Base-by-base conservation (phyloP, 1,140 invertebrate genomes). In the Sitobion miscanthi region DNA sequence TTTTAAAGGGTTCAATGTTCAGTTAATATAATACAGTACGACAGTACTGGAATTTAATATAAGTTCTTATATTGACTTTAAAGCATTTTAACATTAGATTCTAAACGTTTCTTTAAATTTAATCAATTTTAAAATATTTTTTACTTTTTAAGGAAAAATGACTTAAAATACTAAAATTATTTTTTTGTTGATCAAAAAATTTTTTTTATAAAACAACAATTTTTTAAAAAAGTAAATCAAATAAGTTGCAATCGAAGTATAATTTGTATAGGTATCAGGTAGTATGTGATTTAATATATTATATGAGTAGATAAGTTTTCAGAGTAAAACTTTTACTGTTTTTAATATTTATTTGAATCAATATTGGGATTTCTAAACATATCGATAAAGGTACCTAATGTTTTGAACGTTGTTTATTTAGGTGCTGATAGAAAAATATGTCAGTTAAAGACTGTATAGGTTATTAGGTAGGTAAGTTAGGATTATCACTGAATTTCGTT, bases 1-100 rank as follows among this genome's bases (percentile, higher is more conserved):
- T 69, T 89, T 89, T 30, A 90, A 69, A 69, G 89, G 25, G 89
- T 62, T 89, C 88, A 57, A 54, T 42, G 88, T 57, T n/a, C 54
- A 25, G 89, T 69, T 90, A 47, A 69, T 90, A 90, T 69, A n/a
- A 47, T 90, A 90, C 5, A 69, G 23, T 25, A 42, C 42, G 42
- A 42, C 3, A 42, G 42, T 42, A 62, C 30, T 25, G 3, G 25
- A n/a, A 90, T 90, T 69, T 69, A 45, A 69, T 62, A 45, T 20
- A 45, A 90, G 89, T 90, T 90, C 20, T 30, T 57, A 30, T 45
- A 90, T 47, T 62, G 54, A n/a, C 38, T 90, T 90, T 17, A 57
- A 90, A 42, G 38, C 14, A 42, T 90, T 42, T 62, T 30, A 62
- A 90, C 38, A 42, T 21, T 45, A 42, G 3, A 21, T 38, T 38